Percentiles rank a stretch among this genome's conserved stretches.
These are phyloP conservation scores for Poeciliopsis infans DNA, from an alignment of 2,797 vertebrate species.

Conservation along the genomic window DNA sequence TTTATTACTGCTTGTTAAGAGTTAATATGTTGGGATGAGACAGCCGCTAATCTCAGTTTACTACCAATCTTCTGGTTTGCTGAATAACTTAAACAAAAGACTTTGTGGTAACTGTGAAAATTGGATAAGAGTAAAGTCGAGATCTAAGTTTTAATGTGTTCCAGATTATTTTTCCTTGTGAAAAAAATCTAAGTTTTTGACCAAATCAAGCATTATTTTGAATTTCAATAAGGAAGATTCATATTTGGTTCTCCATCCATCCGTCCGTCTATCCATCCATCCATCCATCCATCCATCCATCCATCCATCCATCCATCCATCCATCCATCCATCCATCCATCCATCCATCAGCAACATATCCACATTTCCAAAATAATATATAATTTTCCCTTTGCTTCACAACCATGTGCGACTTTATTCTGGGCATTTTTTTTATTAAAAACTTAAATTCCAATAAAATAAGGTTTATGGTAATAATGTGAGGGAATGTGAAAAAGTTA, in stretches of 20 bases:
- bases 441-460: background rate
- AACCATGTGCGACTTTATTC: background rate
- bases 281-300: background rate
- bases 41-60: background rate
- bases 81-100: background rate
- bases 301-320: accelerated
- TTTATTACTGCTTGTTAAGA: constrained; percentile 10
- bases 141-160: no score
- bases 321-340: accelerated
- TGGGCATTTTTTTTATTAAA: background rate
- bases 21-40: constrained; percentile 4
- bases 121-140: background rate
- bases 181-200: background rate
- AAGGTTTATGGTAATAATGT: background rate
- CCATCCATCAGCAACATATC: background rate
- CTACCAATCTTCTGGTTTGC: background rate
- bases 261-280: background rate
- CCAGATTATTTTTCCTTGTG: background rate
- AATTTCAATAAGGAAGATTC: background rate
- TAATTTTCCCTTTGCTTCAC: background rate
- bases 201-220: background rate
- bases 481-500: background rate
- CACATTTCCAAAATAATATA: background rate
- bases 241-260: background rate
- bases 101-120: background rate